Base-by-base conservation (phyloP, 2,797 vertebrate species). In the Ibycter americanus region DNA sequence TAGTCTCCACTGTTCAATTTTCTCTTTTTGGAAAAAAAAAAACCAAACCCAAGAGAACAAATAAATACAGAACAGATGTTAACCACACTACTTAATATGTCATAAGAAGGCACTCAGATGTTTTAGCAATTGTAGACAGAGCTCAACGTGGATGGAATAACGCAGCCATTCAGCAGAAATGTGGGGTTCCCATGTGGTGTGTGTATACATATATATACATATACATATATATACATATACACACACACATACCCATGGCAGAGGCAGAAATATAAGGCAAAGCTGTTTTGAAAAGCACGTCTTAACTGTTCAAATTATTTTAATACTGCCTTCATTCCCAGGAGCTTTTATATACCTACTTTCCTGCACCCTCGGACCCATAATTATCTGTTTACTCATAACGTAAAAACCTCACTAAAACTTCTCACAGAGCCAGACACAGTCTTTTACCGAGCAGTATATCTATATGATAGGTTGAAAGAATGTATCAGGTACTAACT, bases 331-430 rank as follows among this genome's bases (percentile, higher is more conserved):
- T 34, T 87, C 3, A 32, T 61, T 42, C 49, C 63, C 18, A 19
- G 83, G 47, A 76, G 21, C 17, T 32, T 66, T 40, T 56, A 0
- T 31, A 42, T 22, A 3, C 47, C 62, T 40, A 6, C 2, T 15
- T n/a, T 47, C 23, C 58, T 58, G 8, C 29, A 52, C 12, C 55
- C 21, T 73, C 8, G 49, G 52, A 63, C 6, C 8, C 10, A 46
- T 67, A 82, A 55, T 91, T 86, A 81, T 42, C 18, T 73, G 6
- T 85, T 96, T 95, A 19, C 4, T 70, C 27, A 59, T 93, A 44
- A 90, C 58, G 16, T 80, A 85, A 66, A 96, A 97, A 42, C 38
- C 26, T 92, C 55, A 59, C 31, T 94, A 92, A 97, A 98, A 91
- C 4, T 58, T 67, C 62, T 42, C 56, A 49, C 51, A 95, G 82